These are phyloP conservation scores for Micronisus gabar DNA, from an alignment of 2,113 vertebrate genomes.

Conservation along the genomic window DNA sequence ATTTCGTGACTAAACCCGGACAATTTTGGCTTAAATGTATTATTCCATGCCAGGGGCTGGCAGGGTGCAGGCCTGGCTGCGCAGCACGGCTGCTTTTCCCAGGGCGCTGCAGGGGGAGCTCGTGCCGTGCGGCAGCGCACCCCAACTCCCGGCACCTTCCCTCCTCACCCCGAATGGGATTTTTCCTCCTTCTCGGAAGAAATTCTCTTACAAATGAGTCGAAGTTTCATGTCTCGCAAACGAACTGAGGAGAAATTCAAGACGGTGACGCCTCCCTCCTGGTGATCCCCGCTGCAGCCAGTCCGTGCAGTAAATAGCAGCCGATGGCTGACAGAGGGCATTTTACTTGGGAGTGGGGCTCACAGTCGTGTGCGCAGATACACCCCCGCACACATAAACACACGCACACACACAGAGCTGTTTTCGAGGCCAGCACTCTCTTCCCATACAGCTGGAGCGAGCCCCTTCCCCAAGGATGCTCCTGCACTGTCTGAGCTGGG, in stretches of 20 bases:
- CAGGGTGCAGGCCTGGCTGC: not conserved
- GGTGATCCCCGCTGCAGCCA: accelerated
- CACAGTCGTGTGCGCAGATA: accelerated
- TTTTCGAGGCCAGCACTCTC: not conserved
- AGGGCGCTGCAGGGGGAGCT: conserved; percentile 45
- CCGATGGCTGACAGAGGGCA: not conserved
- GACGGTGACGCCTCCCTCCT: accelerated
- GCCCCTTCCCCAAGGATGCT: not conserved
- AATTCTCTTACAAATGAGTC: accelerated
- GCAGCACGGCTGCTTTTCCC: not conserved
- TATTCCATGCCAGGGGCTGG: accelerated
- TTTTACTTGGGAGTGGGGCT: not conserved
- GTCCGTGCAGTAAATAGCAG: accelerated
- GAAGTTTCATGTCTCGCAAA: accelerated
- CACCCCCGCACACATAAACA: too few relatives aligned
- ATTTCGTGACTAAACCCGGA: accelerated
- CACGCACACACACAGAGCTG: not conserved
- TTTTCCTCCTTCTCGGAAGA: too few relatives aligned
- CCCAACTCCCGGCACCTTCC: not conserved
- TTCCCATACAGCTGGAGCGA: not conserved
- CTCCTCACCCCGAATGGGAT: not conserved
- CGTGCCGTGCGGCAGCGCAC: not conserved
- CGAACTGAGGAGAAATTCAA: accelerated
- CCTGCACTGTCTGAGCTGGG: not conserved
- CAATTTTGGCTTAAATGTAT: accelerated